phyloP scores from a whole-genome alignment of 2,113 vertebrate species.

The Notiomystis cincta region DNA sequence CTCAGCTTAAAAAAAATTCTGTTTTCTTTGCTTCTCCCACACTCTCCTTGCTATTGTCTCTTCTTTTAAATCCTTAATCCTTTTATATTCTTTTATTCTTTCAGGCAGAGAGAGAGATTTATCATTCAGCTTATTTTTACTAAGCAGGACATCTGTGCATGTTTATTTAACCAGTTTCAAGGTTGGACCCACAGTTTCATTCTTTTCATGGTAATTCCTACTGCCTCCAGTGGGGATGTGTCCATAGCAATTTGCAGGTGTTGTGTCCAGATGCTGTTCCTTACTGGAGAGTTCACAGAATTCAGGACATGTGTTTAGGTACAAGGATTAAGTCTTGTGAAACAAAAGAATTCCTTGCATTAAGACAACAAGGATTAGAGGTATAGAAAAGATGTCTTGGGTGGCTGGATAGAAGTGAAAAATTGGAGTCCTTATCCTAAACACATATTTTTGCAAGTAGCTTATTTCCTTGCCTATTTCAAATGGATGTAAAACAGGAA shows the following conservation, averaged over 20 bases:
- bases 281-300: not conserved
- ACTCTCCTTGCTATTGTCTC: not conserved
- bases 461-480: not conserved
- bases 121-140: not conserved
- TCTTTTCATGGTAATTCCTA: not conserved
- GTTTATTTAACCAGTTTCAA: constrained; percentile 24
- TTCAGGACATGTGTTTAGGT: not conserved
- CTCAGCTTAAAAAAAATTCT: not conserved
- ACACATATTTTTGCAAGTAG: not conserved
- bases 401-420: not conserved
- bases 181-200: not conserved
- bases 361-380: not conserved
- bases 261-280: not conserved
- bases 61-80: not conserved
- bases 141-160: not conserved
- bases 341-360: not conserved
- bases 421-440: not conserved
- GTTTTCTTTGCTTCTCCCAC: not conserved
- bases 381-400: not conserved
- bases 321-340: not conserved
- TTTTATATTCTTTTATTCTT: not conserved
- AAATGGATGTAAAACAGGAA: not conserved
- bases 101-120: not conserved
- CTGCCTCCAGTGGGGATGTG: not conserved
- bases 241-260: not conserved